Conservation (phyloP, 2,888 invertebrate genomes). For the Alloplasta piceator region DNA sequence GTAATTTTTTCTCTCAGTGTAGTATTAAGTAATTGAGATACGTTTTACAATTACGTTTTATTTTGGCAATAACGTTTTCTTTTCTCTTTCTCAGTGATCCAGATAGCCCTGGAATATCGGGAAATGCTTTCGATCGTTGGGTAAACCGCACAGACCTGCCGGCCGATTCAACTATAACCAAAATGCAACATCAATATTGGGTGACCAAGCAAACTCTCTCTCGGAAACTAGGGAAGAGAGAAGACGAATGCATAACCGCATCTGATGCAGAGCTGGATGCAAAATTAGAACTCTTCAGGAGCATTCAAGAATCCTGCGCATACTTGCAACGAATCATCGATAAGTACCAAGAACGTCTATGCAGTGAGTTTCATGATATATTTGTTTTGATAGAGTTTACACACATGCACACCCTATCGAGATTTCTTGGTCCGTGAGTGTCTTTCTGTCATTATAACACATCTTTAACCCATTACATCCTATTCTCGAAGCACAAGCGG, state of each 20-base stretch:
- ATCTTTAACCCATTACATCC: too few species aligned
- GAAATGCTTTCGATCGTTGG: conserved; percentile 84
- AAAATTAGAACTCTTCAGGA: conserved; percentile 96
- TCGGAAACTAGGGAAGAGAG: conserved; percentile 96
- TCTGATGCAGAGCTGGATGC: conserved; percentile 98
- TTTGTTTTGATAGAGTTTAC: too few species aligned
- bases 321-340: conserved; percentile 95
- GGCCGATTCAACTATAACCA: conserved; percentile 84
- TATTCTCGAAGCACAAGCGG: too few species aligned
- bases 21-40: too few species aligned
- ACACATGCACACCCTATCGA: too few species aligned
- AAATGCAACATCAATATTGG: conserved; percentile 98
- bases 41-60: neutral
- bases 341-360: conserved; percentile 96
- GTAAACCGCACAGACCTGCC: conserved; percentile 83
- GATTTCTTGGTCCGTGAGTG: too few species aligned
- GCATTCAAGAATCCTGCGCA: conserved; percentile 95
- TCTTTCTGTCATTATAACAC: too few species aligned
- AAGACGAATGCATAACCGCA: conserved; percentile 98
- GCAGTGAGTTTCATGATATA: conserved; percentile 85
- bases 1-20: too few species aligned
- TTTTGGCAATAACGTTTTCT: neutral
- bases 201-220: conserved; percentile 98
- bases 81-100: conserved; percentile 73
- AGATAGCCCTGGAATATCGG: conserved; percentile 77